phyloP scores from a whole-genome alignment of 2,888 invertebrate genomes.

The Dinocampus coccinellae region DNA sequence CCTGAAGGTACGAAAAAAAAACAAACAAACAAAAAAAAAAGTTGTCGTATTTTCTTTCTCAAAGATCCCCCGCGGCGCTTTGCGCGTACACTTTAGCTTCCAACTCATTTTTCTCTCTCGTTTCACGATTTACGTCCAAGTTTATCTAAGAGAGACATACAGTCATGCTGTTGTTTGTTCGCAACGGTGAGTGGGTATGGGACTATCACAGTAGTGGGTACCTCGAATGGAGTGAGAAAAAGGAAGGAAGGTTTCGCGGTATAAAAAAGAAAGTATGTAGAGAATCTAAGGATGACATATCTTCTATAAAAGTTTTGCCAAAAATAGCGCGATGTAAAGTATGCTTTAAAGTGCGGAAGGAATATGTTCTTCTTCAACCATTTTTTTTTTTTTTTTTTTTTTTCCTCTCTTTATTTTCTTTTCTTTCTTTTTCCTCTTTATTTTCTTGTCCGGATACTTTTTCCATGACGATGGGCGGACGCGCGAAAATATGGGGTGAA shows the following conservation, averaged over 20 bases:
- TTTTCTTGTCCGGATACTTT: conserved; percentile 32
- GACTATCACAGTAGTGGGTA: background rate
- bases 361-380: conserved; percentile 37
- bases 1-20: conserved; percentile 1
- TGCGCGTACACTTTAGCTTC: conserved; percentile 21
- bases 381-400: too few species aligned
- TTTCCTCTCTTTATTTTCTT: too few species aligned
- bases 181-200: background rate
- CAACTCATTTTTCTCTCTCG: conserved; percentile 34
- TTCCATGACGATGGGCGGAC: conserved; percentile 4
- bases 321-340: conserved; percentile 37
- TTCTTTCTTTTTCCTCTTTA: too few species aligned
- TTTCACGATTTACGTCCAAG: conserved; percentile 36
- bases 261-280: conserved; percentile 24
- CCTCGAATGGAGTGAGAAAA: background rate
- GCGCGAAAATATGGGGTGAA: background rate
- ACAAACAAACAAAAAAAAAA: too few species aligned
- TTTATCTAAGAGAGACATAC: conserved; percentile 41
- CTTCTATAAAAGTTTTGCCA: conserved; percentile 37
- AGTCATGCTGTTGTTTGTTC: conserved; percentile 37
- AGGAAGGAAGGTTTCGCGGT: conserved; percentile 1
- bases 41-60: conserved; percentile 18
- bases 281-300: conserved; percentile 39
- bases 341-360: conserved; percentile 38
- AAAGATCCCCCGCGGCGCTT: conserved; percentile 27